Evolutionary conservation across 2,888 invertebrate genomes (phyloP), one percentile per base, ranked within the genome.

Genomic region (Caenorhabditis afra): DNA sequence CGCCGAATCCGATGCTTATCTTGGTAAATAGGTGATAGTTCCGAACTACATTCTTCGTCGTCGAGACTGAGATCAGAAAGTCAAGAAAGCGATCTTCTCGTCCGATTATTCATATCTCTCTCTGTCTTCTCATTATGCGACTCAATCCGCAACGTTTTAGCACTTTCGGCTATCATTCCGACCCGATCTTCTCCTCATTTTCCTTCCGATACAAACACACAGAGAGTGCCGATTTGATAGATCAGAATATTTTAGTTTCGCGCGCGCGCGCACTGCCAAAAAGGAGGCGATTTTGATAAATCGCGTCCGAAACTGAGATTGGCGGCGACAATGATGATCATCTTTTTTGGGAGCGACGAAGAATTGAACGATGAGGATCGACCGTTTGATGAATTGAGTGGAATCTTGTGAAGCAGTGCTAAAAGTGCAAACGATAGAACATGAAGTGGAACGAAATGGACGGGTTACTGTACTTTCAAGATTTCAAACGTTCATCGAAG

Each of bases 171-270:
- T 47, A n/a, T 29, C 35, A 16, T 47, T 35, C 47, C 35, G 35
- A 35, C 18, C 44, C 35, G 50, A 50, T 64, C 18, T 47, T 49
- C 29, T 29, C 11, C n/a, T 37, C 52, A 37, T 44, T 49, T 12
- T 52, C 12, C 49, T 5, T 11, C 3, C 7, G 8, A 3, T 10
- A 2, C 20, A n/a, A n/a, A n/a, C n/a, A n/a, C n/a, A n/a, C n/a
- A n/a, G n/a, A n/a, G n/a, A n/a, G 22, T 44, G 29, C 65, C 49
- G 49, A 3, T 49, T 49, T 66, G 66, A 66, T 66, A 57, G 57
- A 66, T 66, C 57, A 66, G n/a, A 66, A 47, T 35, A 37, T 16
- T 52, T 11, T 35, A 16, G 44, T 11, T 18, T 5, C 7, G 20
- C 16, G 29, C n/a, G 49, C 29, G 35, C 35, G 35, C 10, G 45